Evolutionary conservation across 1,140 invertebrate genomes (phyloP), one percentile per base, ranked within the genome.

Genomic region (Heterodera carotae): DNA sequence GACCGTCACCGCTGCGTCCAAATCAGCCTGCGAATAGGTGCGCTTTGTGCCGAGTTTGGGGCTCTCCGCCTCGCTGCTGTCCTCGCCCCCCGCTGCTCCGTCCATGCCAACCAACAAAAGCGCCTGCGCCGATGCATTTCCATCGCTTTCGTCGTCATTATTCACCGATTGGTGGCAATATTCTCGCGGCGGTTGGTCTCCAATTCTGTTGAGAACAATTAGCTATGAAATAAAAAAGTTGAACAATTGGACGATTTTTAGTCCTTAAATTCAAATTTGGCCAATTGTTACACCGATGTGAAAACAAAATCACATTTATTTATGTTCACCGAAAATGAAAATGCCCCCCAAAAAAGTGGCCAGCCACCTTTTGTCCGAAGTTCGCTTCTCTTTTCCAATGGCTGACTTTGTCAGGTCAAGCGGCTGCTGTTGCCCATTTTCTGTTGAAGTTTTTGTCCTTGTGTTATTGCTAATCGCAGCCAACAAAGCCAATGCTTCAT

Each of bases 1-100:
- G 34, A 79, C 78, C 31, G 64, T 66, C 36, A 79, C 78, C 22
- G 78, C 78, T 18, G 76, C 79, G 64, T 79, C 78, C 56, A 79
- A 60, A 56, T 79, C 78, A 15, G 78, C 69, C 67, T 79, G 78
- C 0, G 67, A 76, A 39, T 79, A 79, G 2, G 78, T 79, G 29
- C 76, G 60, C 4, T 81, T 48, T 22, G 80, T 67, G 34, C 56
- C 56, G 6, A 79, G 31, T 43, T 53, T 72, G 34, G 69, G 69
- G 31, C 43, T 72, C 60, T 60, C 29, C n/a, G 72, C 27, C 39
- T 74, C 60, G n/a, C 33, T 69, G 53, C n/a, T 8, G n/a, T 74
- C 72, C 22, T 74, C 72, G 15, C 33, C 31, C 0, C 60, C 62
- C 10, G 10, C n/a, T 12, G 25, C 31, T 8, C 60, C 62, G 15